These are phyloP conservation scores for Synanthedon andrenaeformis DNA, from an alignment of 2,888 invertebrate species.

Conservation along the genomic window DNA sequence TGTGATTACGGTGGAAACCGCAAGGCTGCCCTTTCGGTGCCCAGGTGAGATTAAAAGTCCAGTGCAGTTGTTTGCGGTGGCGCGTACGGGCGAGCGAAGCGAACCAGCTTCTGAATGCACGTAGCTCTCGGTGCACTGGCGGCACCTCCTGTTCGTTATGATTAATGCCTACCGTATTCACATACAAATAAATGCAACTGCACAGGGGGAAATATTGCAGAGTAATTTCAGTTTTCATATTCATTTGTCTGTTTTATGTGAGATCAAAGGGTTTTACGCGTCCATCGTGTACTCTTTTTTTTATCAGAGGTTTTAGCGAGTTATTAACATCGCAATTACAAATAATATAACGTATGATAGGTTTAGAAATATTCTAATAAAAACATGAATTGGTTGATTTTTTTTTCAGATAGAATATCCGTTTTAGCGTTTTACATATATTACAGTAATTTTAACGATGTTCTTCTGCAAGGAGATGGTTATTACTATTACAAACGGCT, in stretches of 20 bases:
- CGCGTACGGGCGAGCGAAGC: conserved; percentile 10
- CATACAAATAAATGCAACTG: conserved; percentile 38
- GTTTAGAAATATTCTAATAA: no score
- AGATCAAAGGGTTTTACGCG: conserved; percentile 32
- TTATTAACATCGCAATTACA: conserved; percentile 3
- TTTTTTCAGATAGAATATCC: no score
- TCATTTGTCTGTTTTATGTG: conserved; percentile 39
- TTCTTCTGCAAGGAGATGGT: no score
- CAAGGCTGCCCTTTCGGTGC: conserved; percentile 13
- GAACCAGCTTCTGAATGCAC: conserved; percentile 35
- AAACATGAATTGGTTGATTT: no score
- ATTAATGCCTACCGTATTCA: conserved; percentile 47
- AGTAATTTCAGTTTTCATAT: conserved; percentile 43
- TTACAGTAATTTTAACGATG: no score
- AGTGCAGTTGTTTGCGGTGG: conserved; percentile 49
- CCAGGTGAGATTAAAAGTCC: conserved; percentile 61
- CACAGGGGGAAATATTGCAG: conserved; percentile 23
- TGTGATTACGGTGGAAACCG: conserved; percentile 3
- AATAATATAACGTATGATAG: no score
- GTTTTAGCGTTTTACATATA: no score
- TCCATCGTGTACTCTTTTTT: conserved; percentile 4
- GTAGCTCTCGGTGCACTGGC: conserved; percentile 34
- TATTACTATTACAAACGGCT: no score
- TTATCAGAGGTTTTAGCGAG: neutral
- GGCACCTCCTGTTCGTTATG: conserved; percentile 34